phyloP scores from a whole-genome alignment of 53 echinoderm and acorn worm species.

The Luidia sarsii region DNA sequence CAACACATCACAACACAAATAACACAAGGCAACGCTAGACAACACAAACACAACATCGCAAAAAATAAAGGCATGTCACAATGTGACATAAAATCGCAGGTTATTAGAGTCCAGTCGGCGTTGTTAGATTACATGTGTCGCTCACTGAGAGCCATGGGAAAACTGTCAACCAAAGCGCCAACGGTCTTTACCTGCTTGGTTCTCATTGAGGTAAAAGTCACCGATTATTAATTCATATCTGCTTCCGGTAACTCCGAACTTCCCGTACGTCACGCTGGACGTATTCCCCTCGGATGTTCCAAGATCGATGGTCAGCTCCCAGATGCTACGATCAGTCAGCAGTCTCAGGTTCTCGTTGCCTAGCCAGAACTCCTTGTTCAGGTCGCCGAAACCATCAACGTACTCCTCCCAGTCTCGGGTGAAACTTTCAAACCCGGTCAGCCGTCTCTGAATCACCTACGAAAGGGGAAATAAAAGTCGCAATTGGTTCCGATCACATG shows the following conservation, averaged over 20 bases:
- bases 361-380: slow-evolving; percentile 42
- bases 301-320: slow-evolving; percentile 4
- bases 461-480: background rate
- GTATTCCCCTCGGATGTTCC: background rate
- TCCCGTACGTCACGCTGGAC: background rate
- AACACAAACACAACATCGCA: too few relatives aligned
- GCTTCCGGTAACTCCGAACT: background rate
- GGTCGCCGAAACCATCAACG: slow-evolving; percentile 26
- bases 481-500: background rate
- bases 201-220: background rate
- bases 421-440: slow-evolving; percentile 24
- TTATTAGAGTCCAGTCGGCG: too few relatives aligned
- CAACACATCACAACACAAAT: too few relatives aligned
- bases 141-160: too few relatives aligned
- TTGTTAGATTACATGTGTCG: too few relatives aligned
- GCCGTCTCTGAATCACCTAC: slow-evolving; percentile 49
- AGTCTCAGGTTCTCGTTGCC: slow-evolving; percentile 24
- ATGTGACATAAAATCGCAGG: too few relatives aligned
- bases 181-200: background rate
- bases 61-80: too few relatives aligned
- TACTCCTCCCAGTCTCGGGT: slow-evolving; percentile 41
- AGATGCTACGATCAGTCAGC: background rate
- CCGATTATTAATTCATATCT: background rate
- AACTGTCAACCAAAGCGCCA: too few relatives aligned
- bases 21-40: too few relatives aligned